Conservation (phyloP, 2,797 vertebrate genomes). For the Sebastes miniatus region DNA sequence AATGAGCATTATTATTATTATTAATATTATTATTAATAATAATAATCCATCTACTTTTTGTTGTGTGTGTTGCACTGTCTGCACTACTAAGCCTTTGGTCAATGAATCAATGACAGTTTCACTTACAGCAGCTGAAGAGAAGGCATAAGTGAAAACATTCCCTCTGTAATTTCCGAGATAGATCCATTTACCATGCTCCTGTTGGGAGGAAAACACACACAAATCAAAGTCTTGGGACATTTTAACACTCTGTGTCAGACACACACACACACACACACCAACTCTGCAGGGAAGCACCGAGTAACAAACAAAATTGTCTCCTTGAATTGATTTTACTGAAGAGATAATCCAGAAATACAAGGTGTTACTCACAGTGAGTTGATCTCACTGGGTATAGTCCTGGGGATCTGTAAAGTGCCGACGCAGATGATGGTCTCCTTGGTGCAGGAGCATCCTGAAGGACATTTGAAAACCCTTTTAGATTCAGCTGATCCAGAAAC, state of each 20-base stretch:
- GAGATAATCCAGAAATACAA: neutral
- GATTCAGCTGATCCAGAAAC: constrained; percentile 72
- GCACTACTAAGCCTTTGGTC: neutral
- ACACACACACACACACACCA: neutral
- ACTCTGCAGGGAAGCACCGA: constrained; percentile 14
- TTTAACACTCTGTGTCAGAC: constrained; percentile 7
- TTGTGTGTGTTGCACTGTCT: neutral
- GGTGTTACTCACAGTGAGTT: constrained; percentile 90
- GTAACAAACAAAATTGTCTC: neutral
- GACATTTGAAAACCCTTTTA: constrained; percentile 85
- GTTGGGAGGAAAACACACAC: constrained; percentile 35
- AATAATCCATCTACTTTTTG: neutral
- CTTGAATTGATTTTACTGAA: neutral
- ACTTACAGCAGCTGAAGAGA: constrained; percentile 95
- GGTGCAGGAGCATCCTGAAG: constrained; percentile 92
- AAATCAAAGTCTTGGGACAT: constrained; percentile 31
- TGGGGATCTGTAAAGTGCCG: constrained; percentile 87
- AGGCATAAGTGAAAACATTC: constrained; percentile 95
- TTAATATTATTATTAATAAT: neutral
- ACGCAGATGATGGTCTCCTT: constrained; percentile 95
- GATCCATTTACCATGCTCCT: constrained; percentile 98
- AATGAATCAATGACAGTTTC: neutral
- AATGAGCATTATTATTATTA: neutral
- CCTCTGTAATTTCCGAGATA: constrained; percentile 92
- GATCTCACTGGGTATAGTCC: constrained; percentile 88